Base-by-base conservation (phyloP, 2,888 invertebrate genomes). In the Elysia crispata region DNA sequence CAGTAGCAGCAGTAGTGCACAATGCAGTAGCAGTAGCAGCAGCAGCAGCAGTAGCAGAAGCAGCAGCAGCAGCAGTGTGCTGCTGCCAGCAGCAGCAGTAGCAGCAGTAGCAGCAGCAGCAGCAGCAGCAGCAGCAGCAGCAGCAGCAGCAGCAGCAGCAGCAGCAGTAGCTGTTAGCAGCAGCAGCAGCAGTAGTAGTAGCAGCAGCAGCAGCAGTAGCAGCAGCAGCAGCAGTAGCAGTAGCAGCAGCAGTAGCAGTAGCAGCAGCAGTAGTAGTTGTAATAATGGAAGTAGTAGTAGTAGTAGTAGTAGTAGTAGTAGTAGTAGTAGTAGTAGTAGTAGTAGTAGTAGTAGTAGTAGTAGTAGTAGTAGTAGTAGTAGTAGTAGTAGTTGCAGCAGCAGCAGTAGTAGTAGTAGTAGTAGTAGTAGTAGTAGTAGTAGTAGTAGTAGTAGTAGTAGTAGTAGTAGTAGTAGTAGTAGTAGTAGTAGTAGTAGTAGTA, bases 391-490 rank as follows among this genome's bases (percentile, higher is more conserved):
- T 41, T 41, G 33, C 8, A 70, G 70, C 25, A 70, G 70, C 25
- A 70, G 70, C 6, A 70, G 70, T 1, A 33, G 70, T 30, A 70
- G 70, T 18, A 70, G 70, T 70, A 70, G 70, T 70, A 70, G 70
- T 41, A 70, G 41, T 41, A 33, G 70, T 33, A 70, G 70, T 70
- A 70, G 41, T 33, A 70, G n/a, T 70, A 70, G 70, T 70, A 70
- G 41, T 70, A 70, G 70, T 70, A 70, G 70, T 70, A 70, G 70
- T 70, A 70, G 70, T 41, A 70, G n/a, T 33, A 70, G 70, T 70
- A 70, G 70, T 41, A 70, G 70, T 70, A 70, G 70, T 70, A 70
- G 41, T 41, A 70, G 70, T 41, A 70, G 70, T 41, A 70, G 70
- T 41, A 70, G 70, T 41, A 70, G 70, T 41, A 70, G 70, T 41